These are phyloP conservation scores for Boulengeromyrus knoepffleri DNA, from an alignment of 2,113 vertebrate species.

Conservation along the genomic window DNA sequence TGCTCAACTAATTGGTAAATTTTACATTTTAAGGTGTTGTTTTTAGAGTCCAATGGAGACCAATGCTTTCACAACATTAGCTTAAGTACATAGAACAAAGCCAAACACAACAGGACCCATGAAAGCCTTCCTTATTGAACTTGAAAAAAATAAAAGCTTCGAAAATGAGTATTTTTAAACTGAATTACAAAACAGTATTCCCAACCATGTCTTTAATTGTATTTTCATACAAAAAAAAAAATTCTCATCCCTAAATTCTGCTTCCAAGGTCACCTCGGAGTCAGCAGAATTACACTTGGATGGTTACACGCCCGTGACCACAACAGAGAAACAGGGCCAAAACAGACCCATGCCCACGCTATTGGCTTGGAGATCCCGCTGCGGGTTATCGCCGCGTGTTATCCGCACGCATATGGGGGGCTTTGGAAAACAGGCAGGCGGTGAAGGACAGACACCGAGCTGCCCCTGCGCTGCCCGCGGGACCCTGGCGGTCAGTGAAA, in stretches of 20 bases:
- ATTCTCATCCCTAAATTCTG: neutral
- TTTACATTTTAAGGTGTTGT: neutral
- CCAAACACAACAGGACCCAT: neutral
- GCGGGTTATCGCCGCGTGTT: neutral
- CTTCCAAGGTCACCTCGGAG: neutral
- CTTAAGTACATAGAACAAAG: neutral
- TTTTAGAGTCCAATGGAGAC: neutral
- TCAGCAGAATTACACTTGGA: conserved; percentile 1
- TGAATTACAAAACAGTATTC: neutral
- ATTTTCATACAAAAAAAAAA: neutral
- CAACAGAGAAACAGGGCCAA: neutral
- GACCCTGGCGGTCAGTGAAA: neutral
- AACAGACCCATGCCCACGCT: neutral
- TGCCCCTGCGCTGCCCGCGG: neutral
- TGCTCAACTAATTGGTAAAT: neutral
- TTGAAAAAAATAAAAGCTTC: neutral
- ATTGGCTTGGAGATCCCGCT: neutral
- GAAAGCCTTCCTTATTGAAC: neutral
- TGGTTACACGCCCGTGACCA: neutral
- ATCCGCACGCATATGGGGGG: neutral
- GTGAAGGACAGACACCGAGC: neutral
- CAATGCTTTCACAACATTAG: neutral
- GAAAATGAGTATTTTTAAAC: conserved; percentile 1
- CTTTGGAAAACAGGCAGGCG: neutral
- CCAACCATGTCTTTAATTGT: neutral